A percentile compares a stretch with the other conserved stretches of the same genome.
Evolutionary conservation across 2,113 vertebrate species (phyloP).

Genomic region (Microtus pennsylvanicus): DNA sequence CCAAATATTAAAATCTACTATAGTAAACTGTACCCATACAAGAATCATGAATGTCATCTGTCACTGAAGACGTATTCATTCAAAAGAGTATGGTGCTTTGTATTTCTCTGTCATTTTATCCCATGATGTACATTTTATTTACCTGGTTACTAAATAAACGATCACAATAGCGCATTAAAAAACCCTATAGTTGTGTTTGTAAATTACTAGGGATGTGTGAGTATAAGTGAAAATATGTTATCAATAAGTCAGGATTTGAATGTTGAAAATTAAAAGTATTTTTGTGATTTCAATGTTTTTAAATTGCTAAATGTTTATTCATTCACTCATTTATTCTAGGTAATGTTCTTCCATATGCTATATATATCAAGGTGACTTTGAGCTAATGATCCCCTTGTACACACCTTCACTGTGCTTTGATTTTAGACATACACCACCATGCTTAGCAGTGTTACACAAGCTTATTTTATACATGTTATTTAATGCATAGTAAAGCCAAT

Average conservation of each 20-base stretch:
- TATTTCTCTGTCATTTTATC: background rate
- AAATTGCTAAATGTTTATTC: background rate
- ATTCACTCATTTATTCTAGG: background rate
- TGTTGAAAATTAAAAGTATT: background rate
- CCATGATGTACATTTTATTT: background rate
- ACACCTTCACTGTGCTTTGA: background rate
- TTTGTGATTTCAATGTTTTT: background rate
- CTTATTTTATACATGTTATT: background rate
- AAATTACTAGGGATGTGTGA: conserved; percentile 10
- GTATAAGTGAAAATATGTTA: background rate
- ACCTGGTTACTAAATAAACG: background rate
- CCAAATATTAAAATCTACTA: background rate
- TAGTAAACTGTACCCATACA: background rate
- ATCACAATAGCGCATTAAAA: background rate
- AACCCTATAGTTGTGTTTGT: background rate
- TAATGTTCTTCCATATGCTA: background rate
- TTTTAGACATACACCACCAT: background rate
- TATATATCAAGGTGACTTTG: background rate
- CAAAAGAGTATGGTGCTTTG: background rate
- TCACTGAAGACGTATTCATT: background rate
- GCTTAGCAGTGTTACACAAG: too few relatives aligned
- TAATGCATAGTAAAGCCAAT: background rate
- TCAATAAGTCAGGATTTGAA: background rate
- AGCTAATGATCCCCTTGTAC: background rate
- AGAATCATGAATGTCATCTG: background rate